Percentiles rank a stretch among this genome's conserved stretches.
Evolutionary conservation across 2,888 invertebrate genomes (phyloP).

Genomic region (Itoplectis maculator): DNA sequence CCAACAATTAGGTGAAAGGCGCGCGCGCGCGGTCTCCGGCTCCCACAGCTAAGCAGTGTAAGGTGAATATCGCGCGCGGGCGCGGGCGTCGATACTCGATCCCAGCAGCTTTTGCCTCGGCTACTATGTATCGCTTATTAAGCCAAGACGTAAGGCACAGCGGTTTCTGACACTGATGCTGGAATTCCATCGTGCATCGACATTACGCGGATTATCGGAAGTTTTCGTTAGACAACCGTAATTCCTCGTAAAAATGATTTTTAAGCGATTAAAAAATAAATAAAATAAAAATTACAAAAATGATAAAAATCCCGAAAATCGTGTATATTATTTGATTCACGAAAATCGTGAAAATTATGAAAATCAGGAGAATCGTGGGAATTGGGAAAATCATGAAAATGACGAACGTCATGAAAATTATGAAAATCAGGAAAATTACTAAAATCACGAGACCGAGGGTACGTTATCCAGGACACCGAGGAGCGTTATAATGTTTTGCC

Average conservation of each 20-base stretch:
- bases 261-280: not conserved
- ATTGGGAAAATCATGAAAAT: not conserved
- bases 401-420: not conserved
- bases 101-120: constrained; percentile 29
- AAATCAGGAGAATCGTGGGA: not conserved
- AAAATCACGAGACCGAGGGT: too few species aligned
- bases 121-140: not conserved
- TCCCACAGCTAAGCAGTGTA: constrained; percentile 78
- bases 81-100: constrained; percentile 60
- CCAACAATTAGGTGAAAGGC: constrained; percentile 85
- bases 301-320: not conserved
- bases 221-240: not conserved
- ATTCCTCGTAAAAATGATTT: not conserved
- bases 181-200: not conserved
- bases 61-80: constrained; percentile 47
- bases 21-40: constrained; percentile 64
- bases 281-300: not conserved
- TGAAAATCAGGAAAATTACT: not conserved
- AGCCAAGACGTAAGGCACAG: not conserved
- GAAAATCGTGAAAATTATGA: not conserved
- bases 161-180: not conserved
- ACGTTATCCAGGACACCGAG: constrained; percentile 1
- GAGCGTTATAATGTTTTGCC: constrained; percentile 35
- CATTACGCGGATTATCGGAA: not conserved
- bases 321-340: not conserved